phyloP scores from a whole-genome alignment of 2,888 invertebrate species.

The Thysanoteuthis rhombus region DNA sequence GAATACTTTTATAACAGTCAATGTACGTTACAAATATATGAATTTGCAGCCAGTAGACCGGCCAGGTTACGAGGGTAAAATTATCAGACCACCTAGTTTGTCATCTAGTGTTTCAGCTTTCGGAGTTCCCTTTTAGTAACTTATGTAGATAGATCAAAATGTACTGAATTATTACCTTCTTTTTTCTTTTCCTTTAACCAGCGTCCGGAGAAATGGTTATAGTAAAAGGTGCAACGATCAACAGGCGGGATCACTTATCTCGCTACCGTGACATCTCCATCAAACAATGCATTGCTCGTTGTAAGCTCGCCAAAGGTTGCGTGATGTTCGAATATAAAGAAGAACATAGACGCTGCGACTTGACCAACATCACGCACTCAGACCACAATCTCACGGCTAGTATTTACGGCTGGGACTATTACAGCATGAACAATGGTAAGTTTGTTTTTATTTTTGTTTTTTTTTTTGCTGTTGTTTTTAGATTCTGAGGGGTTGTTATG shows the following conservation, averaged over 20 bases:
- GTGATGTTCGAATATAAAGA: conserved; percentile 25
- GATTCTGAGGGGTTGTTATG: too few species aligned
- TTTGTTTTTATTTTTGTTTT: background rate
- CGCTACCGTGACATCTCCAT: background rate
- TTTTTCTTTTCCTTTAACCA: background rate
- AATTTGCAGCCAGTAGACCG: too few species aligned
- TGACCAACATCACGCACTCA: background rate
- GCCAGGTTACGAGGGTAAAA: too few species aligned
- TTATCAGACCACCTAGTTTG: too few species aligned
- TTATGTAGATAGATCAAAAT: too few species aligned
- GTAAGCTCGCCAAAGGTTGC: background rate
- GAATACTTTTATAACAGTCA: too few species aligned
- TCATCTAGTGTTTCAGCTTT: too few species aligned
- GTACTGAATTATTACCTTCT: background rate
- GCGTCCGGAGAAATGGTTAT: background rate
- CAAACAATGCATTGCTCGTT: background rate
- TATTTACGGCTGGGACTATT: conserved; percentile 1
- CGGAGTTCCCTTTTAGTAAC: too few species aligned
- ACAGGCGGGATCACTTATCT: background rate
- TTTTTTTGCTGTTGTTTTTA: background rate
- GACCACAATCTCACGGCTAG: background rate
- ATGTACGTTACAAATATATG: too few species aligned
- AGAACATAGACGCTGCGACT: conserved; percentile 15
- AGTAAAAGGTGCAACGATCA: conserved; percentile 15
- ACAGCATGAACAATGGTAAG: background rate